These are phyloP conservation scores for Serrognathus titanus DNA, from an alignment of 2,888 invertebrate species.

Conservation along the genomic window DNA sequence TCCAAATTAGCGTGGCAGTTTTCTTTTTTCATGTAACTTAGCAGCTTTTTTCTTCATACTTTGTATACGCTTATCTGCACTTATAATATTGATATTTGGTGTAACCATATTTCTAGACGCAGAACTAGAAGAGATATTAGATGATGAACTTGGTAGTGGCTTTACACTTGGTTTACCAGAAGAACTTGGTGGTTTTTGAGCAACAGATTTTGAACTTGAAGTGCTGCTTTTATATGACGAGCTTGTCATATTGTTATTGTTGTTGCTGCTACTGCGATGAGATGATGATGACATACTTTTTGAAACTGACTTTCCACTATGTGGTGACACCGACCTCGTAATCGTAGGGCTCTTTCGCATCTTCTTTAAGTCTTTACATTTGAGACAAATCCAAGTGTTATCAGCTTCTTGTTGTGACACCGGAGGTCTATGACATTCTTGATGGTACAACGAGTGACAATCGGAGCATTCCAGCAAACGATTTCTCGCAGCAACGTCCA, in stretches of 20 bases:
- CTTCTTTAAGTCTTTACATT: slow-evolving; percentile 51
- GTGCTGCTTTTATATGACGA: slow-evolving; percentile 4
- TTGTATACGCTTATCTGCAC: slow-evolving; percentile 76
- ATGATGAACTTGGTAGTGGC: slow-evolving; percentile 12
- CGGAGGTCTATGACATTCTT: slow-evolving; percentile 88
- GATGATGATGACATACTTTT: slow-evolving; percentile 18
- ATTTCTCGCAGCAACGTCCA: slow-evolving; percentile 84
- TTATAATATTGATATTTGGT: slow-evolving; percentile 67
- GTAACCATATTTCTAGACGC: slow-evolving; percentile 51
- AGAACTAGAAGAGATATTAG: slow-evolving; percentile 12
- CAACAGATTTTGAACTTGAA: slow-evolving; percentile 30
- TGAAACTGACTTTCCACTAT: slow-evolving; percentile 1
- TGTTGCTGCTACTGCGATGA: slow-evolving; percentile 28
- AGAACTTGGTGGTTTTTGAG: slow-evolving; percentile 19
- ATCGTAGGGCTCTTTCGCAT: slow-evolving; percentile 14
- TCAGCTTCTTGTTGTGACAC: slow-evolving; percentile 72
- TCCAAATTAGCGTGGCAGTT: slow-evolving; percentile 35
- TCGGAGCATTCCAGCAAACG: slow-evolving; percentile 87
- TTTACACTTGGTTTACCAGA: slow-evolving; percentile 19
- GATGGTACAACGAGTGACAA: slow-evolving; percentile 88
- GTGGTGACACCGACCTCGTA: slow-evolving; percentile 30
- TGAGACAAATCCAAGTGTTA: slow-evolving; percentile 64
- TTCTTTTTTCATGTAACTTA: slow-evolving; percentile 67
- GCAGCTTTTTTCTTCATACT: slow-evolving; percentile 79
- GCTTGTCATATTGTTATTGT: slow-evolving; percentile 25